Evolutionary conservation across 2,113 vertebrate genomes (phyloP).

Genomic region (Apus apus): DNA sequence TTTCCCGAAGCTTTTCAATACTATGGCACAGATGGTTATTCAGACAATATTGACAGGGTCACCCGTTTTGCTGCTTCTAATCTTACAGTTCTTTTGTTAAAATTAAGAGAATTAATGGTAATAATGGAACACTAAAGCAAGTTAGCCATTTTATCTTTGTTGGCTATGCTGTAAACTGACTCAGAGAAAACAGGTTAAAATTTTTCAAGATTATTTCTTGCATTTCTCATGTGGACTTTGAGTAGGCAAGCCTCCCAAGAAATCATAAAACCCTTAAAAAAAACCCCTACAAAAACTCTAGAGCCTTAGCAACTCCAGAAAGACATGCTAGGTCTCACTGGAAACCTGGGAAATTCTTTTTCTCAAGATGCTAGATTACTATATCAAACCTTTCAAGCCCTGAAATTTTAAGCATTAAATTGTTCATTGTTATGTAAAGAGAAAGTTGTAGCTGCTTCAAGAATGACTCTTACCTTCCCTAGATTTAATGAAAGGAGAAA

Average conservation of each 20-base stretch:
- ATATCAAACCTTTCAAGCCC: not conserved
- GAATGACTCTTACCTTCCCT: not conserved
- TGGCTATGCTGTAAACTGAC: not conserved
- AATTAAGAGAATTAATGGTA: not conserved
- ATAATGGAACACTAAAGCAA: not conserved
- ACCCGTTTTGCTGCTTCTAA: not conserved
- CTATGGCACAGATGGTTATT: not conserved
- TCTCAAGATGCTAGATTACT: not conserved
- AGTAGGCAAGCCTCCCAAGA: not conserved
- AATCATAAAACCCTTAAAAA: not conserved
- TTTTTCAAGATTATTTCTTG: not conserved
- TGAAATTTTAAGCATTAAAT: not conserved
- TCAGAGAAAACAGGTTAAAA: not conserved
- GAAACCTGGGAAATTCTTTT: not conserved
- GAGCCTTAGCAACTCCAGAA: not conserved
- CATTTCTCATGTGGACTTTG: not conserved
- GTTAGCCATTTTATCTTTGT: not conserved
- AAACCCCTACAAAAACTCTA: not conserved
- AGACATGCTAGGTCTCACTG: not conserved
- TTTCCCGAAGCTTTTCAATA: not conserved
- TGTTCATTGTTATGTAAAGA: slow-evolving; percentile 34
- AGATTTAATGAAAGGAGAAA: slow-evolving; percentile 37
- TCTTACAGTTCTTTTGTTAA: not conserved
- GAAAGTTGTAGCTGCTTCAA: slow-evolving; percentile 28
- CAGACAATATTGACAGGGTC: not conserved